A percentile compares a stretch with the other conserved stretches of the same genome.
phyloP scores from a whole-genome alignment of 2,113 vertebrate genomes.

The Mesocricetus auratus region DNA sequence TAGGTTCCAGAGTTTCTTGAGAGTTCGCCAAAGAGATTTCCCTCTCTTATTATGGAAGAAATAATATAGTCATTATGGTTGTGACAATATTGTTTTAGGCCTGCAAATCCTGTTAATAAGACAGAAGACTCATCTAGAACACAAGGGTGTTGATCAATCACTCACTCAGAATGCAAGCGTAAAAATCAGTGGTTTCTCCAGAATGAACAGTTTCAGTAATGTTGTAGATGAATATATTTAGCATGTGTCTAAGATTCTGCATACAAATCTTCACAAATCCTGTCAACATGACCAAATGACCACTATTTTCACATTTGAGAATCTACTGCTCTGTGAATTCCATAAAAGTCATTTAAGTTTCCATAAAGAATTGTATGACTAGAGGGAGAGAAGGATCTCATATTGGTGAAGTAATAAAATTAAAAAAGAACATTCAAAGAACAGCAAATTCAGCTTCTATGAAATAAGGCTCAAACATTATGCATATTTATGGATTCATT shows the following conservation, averaged over 20 bases:
- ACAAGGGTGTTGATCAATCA: background rate
- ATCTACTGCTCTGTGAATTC: background rate
- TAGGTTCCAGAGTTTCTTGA: background rate
- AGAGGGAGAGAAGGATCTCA: background rate
- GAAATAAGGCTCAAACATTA: no score
- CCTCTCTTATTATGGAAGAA: background rate
- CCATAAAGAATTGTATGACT: background rate
- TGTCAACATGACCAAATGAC: no score
- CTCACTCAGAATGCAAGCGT: background rate
- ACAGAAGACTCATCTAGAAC: background rate
- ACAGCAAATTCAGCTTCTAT: no score
- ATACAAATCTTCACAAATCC: background rate
- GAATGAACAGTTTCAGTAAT: background rate
- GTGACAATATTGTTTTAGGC: background rate
- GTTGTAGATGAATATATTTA: background rate
- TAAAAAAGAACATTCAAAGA: background rate
- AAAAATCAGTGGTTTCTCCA: background rate
- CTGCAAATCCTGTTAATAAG: no score
- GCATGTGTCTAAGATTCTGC: background rate
- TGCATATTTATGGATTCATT: background rate
- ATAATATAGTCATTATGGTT: background rate
- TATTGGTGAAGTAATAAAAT: background rate
- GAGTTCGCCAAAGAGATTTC: background rate
- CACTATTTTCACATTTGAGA: background rate
- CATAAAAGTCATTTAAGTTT: background rate